Evolutionary conservation across 2,888 invertebrate genomes (phyloP).

Genomic region (Pandemis cinnamomeana): DNA sequence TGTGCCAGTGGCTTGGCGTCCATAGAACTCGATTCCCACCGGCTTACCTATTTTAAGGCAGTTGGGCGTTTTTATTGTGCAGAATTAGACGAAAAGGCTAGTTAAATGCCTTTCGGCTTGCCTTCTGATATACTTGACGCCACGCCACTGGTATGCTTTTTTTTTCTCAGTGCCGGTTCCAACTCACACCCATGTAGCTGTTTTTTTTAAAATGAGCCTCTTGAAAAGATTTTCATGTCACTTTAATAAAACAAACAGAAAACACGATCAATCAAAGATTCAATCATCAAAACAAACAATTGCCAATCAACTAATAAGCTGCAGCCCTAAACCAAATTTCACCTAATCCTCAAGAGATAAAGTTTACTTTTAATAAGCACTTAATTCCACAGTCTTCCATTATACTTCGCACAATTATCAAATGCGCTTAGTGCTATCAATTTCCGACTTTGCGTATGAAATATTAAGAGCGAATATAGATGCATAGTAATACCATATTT

Average conservation of each 20-base stretch:
- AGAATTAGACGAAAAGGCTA: too few species aligned
- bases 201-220: neutral
- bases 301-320: neutral
- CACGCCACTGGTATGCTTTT: too few species aligned
- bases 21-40: too few species aligned
- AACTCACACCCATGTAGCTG: too few species aligned
- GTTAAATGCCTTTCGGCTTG: too few species aligned
- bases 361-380: neutral
- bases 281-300: slow-evolving; percentile 18
- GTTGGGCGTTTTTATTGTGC: too few species aligned
- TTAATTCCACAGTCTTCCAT: slow-evolving; percentile 6
- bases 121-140: too few species aligned
- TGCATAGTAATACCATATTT: slow-evolving; percentile 17
- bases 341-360: neutral
- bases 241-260: slow-evolving; percentile 1
- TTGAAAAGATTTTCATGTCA: slow-evolving; percentile 3
- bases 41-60: too few species aligned
- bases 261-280: slow-evolving; percentile 7
- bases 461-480: neutral
- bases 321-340: neutral
- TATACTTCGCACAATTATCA: neutral
- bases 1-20: too few species aligned
- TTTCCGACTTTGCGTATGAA: neutral
- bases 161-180: too few species aligned
- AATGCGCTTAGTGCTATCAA: neutral